Conservation (phyloP, 2,888 invertebrate species). For the Harpalus rubripes region DNA sequence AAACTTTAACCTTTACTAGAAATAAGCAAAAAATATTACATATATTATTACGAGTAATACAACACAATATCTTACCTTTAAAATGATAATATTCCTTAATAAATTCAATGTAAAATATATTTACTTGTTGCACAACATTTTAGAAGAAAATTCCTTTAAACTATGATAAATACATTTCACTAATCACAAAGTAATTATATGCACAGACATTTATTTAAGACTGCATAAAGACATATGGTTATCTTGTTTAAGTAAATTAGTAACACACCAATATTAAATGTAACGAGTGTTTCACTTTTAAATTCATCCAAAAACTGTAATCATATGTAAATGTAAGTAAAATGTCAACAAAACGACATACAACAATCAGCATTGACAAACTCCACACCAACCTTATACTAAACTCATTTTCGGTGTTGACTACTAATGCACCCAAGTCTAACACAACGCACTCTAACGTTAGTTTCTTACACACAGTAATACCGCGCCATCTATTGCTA, state of each 20-base stretch:
- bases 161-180: conserved; percentile 13
- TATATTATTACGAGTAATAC: background rate
- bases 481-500: conserved; percentile 11
- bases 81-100: conserved; percentile 15
- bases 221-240: conserved; percentile 10
- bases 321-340: conserved; percentile 53
- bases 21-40: no score
- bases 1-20: no score
- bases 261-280: conserved; percentile 22
- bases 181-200: conserved; percentile 41
- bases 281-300: conserved; percentile 45
- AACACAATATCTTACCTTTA: background rate
- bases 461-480: background rate
- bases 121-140: conserved; percentile 5
- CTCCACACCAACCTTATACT: background rate
- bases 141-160: conserved; percentile 3
- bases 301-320: conserved; percentile 43
- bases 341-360: conserved; percentile 45
- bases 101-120: background rate
- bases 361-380: conserved; percentile 10
- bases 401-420: conserved; percentile 12
- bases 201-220: conserved; percentile 44
- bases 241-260: conserved; percentile 11
- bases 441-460: background rate
- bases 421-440: conserved; percentile 24